phyloP scores from a whole-genome alignment of 1,140 invertebrate genomes.

The Anadara kagoshimensis region DNA sequence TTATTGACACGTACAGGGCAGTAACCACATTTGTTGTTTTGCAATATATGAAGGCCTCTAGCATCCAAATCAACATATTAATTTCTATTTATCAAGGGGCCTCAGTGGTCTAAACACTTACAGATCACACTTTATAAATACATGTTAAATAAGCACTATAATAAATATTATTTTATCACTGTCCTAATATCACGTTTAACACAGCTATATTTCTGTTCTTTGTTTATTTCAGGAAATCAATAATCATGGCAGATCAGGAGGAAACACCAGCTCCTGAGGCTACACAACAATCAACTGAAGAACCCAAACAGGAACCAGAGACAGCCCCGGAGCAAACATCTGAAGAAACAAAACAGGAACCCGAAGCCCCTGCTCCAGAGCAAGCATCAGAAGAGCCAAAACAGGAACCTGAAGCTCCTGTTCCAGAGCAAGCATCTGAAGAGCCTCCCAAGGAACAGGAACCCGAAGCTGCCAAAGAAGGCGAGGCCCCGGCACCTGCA shows the following conservation, averaged over 20 bases:
- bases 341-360: constrained; percentile 4
- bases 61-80: too few species aligned
- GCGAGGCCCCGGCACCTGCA: not conserved
- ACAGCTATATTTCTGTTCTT: too few species aligned
- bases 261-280: constrained; percentile 7
- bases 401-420: constrained; percentile 14
- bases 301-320: constrained; percentile 8
- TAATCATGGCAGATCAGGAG: constrained; percentile 57
- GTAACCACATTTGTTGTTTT: too few species aligned
- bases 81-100: too few species aligned
- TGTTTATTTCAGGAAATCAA: not conserved
- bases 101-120: too few species aligned
- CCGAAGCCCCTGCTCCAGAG: constrained; percentile 15
- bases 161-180: too few species aligned
- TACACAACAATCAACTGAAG: not conserved
- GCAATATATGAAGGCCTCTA: too few species aligned
- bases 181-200: too few species aligned
- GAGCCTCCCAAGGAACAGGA: constrained; percentile 6
- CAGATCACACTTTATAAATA: too few species aligned
- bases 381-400: constrained; percentile 6
- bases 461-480: constrained; percentile 6
- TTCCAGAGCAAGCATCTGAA: constrained; percentile 8
- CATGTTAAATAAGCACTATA: too few species aligned
- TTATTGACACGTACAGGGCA: too few species aligned
- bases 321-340: constrained; percentile 9